Evolutionary conservation across 2,888 invertebrate genomes (phyloP), one percentile per base, ranked within the genome.

Genomic region (Busseola fusca): DNA sequence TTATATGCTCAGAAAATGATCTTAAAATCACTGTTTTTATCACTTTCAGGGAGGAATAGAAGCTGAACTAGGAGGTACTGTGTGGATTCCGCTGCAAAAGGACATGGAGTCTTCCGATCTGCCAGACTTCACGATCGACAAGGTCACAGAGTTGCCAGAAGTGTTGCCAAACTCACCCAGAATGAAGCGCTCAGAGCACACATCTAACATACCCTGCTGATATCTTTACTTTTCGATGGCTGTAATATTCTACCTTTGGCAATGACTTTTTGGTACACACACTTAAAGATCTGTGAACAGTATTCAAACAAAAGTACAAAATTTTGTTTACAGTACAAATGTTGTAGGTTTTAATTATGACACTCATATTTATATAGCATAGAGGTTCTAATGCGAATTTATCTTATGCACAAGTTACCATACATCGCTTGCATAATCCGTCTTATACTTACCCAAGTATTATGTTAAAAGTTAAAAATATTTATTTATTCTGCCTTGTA

Each of bases 21-120:
- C 14, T 62, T n/a, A 16, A 12, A 67, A 37, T 27, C 21, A 6
- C 0, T 16, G 21, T 9, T 40, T 21, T 21, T 37, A 66, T 12
- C 63, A 16, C n/a, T 78, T 77, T 58, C 88, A 96, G 96, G 98
- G 98, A 76, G 98, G 98, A 42, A 97, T 97, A 86, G 96, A 97
- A 90, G 98, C 98, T 48, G 97, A 97, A 83, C 91, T 98, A 74
- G 97, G 97, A 21, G 97, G 97, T 48, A 98, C 98, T 0, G 97
- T 98, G 30, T 98, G 98, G 98, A 96, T 98, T 83, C 98, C 98
- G 42, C 91, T 97, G 58, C 93, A 94, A 70, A 94, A 94, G 66
- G 95, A 96, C 73, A 94, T 95, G 83, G 93, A 93, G 84, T 88
- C 93, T 45, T 95, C 95, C 0, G 94, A 94, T 73, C 93, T 96